Base-by-base conservation (phyloP, 2,113 vertebrate species). In the Pteropus alecto region DNA sequence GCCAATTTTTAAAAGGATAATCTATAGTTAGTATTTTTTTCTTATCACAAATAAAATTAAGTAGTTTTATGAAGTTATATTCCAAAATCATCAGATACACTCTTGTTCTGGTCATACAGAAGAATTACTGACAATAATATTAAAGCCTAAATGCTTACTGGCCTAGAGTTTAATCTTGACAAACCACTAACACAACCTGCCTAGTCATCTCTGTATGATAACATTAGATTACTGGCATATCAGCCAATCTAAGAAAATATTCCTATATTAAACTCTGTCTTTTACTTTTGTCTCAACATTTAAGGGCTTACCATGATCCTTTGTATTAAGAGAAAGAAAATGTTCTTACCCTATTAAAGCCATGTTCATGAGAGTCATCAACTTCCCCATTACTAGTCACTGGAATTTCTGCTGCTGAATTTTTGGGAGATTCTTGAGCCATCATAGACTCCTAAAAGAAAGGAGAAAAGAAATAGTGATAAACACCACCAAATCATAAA, bases 351-450 rank as follows among this genome's bases (percentile, higher is more conserved):
- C 98, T 99, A 61, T 99, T 99, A 98, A 99, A 99, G 38, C 98
- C 97, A n/a, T 98, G 98, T 43, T 99, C 99, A 0, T 98, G 98
- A 93, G 98, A 98, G 96, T 99, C 99, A 79, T 99, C 99, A 76
- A 99, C 97, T 77, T 99, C 99, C 87, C 99, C 99, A 87, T 99
- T 99, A 98, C 98, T 99, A 87, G 99, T 99, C 96, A 99, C 99
- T 51, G 99, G 98, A 97, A 99, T 99, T 98, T 99, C 99, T 94
- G 99, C 99, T 4, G 99, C 99, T 96, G 99, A 98, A 98, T 99
- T 99, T 99, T 99, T 99, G 15, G 99, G 99, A 94, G 98, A 99
- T 85, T 99, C 99, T 93, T 99, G 99, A 97, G 99, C 99, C 99
- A 99, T 99, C 95, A 97, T 97, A 97, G 96, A 97, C 87, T 98